A percentile compares a stretch with the other conserved stretches of the same genome.
These are phyloP conservation scores for Chitala chitala DNA, from an alignment of 2,113 vertebrate species.

Conservation along the genomic window DNA sequence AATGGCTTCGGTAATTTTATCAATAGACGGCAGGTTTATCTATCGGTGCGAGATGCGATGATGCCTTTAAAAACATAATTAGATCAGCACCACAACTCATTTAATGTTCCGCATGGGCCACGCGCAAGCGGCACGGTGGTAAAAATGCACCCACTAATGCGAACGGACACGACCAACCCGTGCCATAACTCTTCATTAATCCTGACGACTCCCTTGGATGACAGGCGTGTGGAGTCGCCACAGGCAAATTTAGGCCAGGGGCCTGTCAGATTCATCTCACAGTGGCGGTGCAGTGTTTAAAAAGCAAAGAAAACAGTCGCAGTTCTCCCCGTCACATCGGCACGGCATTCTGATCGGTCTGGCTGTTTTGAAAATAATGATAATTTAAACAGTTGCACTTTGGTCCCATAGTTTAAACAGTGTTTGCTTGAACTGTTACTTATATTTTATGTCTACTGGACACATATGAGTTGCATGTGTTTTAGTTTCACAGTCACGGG, in stretches of 20 bases:
- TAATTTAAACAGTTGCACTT: too few species aligned
- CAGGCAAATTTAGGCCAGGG: constrained; percentile 3
- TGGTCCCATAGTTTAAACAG: too few species aligned
- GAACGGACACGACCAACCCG: constrained; percentile 43
- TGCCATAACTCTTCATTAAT: constrained; percentile 58
- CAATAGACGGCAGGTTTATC: constrained; percentile 37
- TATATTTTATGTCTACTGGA: too few species aligned
- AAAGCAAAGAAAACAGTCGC: neutral
- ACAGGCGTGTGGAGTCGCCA: constrained; percentile 25
- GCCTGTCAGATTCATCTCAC: neutral
- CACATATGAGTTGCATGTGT: too few species aligned
- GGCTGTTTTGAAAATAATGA: too few species aligned
- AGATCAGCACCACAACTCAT: constrained; percentile 58
- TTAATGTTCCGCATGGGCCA: constrained; percentile 46
- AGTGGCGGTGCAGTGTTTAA: neutral
- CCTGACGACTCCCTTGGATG: constrained; percentile 29
- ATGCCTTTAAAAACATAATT: constrained; percentile 53
- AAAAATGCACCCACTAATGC: constrained; percentile 39
- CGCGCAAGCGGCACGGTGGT: neutral
- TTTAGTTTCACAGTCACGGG: too few species aligned
- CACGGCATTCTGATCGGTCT: neutral
- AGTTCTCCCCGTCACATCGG: neutral
- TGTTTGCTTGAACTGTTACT: too few species aligned
- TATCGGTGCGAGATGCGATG: constrained; percentile 40
- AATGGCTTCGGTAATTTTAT: neutral